These are phyloP conservation scores for Homalodisca vitripennis DNA, from an alignment of 1,140 invertebrate species.

Conservation along the genomic window DNA sequence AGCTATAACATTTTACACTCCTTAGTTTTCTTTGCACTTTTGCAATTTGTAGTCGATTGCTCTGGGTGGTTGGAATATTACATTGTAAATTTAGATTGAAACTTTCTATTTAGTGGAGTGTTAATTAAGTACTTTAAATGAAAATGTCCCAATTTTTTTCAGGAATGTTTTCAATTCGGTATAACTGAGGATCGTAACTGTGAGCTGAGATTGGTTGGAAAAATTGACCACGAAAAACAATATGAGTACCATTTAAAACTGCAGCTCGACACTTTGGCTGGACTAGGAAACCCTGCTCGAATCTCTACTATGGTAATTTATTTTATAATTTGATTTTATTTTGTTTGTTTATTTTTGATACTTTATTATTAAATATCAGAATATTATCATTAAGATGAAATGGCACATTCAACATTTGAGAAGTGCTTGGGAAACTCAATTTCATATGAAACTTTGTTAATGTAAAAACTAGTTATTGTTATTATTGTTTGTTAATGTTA, in stretches of 20 bases:
- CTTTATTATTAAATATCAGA: background rate
- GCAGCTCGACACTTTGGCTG: conserved; percentile 70
- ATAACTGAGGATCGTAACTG: conserved; percentile 77
- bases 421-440: too few relatives aligned
- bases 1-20: too few relatives aligned
- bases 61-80: too few relatives aligned
- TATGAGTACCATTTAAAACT: conserved; percentile 74
- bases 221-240: conserved; percentile 72
- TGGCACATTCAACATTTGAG: too few relatives aligned
- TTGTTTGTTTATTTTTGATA: background rate
- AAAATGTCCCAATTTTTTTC: conserved; percentile 39
- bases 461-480: too few relatives aligned
- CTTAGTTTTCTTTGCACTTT: too few relatives aligned
- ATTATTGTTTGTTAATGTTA: too few relatives aligned
- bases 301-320: conserved; percentile 60
- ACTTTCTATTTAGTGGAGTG: too few relatives aligned
- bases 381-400: background rate
- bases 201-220: conserved; percentile 64
- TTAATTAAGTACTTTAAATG: conserved; percentile 7
- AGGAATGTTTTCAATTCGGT: conserved; percentile 68
- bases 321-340: background rate
- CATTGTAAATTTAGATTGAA: too few relatives aligned
- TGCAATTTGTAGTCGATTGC: too few relatives aligned
- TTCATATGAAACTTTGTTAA: too few relatives aligned
- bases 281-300: conserved; percentile 70